These are phyloP conservation scores for Plebejus melissa DNA, from an alignment of 2,888 invertebrate species.

Conservation along the genomic window DNA sequence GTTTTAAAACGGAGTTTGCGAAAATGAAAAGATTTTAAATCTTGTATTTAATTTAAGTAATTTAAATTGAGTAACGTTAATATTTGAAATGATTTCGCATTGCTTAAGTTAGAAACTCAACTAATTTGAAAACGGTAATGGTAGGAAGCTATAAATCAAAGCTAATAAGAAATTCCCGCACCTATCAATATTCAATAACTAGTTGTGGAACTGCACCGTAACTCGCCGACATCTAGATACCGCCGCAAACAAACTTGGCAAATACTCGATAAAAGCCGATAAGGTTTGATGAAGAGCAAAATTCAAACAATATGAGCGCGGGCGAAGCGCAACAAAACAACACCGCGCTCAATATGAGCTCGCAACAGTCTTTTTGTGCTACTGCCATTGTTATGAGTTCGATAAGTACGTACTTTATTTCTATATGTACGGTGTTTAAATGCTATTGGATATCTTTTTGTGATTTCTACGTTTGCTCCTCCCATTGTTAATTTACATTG, in stretches of 20 bases:
- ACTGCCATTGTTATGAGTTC: slow-evolving; percentile 21
- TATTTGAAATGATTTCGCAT: not conserved
- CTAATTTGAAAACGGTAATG: not conserved
- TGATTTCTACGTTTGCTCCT: not conserved
- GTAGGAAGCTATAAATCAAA: slow-evolving; percentile 1
- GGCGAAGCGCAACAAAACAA: slow-evolving; percentile 19
- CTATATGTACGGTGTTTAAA: not conserved
- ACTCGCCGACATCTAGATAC: not conserved
- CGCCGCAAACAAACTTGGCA: slow-evolving; percentile 1
- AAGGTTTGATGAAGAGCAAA: slow-evolving; percentile 23
- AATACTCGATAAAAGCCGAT: slow-evolving; percentile 21
- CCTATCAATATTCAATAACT: slow-evolving; percentile 8
- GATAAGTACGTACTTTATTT: slow-evolving; percentile 13
- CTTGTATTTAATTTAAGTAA: no score
- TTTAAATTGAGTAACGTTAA: no score
- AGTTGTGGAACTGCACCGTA: not conserved
- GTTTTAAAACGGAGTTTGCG: not conserved
- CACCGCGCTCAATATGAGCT: slow-evolving; percentile 16
- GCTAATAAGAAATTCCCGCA: not conserved
- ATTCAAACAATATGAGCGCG: slow-evolving; percentile 21
- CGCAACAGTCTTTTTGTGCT: slow-evolving; percentile 18
- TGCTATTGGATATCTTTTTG: not conserved
- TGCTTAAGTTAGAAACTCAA: not conserved
- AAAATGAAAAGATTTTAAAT: not conserved
- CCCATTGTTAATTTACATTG: not conserved